Conservation (phyloP, 2,888 invertebrate species). For the Ormyrus thymus region DNA sequence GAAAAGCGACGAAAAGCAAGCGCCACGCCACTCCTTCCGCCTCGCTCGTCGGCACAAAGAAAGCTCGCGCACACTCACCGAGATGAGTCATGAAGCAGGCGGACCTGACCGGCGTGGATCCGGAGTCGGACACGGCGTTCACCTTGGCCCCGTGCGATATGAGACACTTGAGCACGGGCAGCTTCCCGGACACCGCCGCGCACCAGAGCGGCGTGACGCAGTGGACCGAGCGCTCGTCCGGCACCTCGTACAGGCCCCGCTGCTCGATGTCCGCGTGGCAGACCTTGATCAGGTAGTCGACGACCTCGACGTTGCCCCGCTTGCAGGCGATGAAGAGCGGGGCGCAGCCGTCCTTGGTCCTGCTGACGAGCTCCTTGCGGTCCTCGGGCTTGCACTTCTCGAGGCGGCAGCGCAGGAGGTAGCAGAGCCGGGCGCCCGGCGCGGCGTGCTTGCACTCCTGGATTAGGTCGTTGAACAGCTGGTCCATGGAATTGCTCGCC, state of each 20-base stretch:
- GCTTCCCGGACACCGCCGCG: conserved; percentile 90
- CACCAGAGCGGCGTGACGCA: conserved; percentile 94
- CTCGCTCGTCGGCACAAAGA: too few relatives aligned
- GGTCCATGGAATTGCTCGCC: conserved; percentile 70
- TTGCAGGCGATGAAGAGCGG: conserved; percentile 88
- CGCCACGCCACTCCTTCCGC: too few relatives aligned
- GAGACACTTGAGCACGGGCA: conserved; percentile 86
- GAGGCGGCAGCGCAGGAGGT: conserved; percentile 76
- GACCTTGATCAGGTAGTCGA: conserved; percentile 88
- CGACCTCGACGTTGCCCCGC: conserved; percentile 88
- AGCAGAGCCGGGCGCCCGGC: conserved; percentile 82
- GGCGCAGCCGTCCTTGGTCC: conserved; percentile 85
- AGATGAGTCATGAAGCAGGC: conserved; percentile 95
- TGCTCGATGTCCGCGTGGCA: conserved; percentile 92
- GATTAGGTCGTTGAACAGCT: conserved; percentile 80
- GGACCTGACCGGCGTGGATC: conserved; percentile 91
- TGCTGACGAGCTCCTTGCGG: conserved; percentile 82
- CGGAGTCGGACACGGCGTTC: conserved; percentile 91
- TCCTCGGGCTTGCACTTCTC: conserved; percentile 79
- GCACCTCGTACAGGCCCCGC: conserved; percentile 88
- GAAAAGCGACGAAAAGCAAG: too few relatives aligned
- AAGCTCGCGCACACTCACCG: conserved; percentile 76
- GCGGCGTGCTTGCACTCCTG: conserved; percentile 82
- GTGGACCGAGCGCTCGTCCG: conserved; percentile 88
- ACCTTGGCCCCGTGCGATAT: conserved; percentile 88